phyloP scores from a whole-genome alignment of 2,888 invertebrate species.

The Drosophila longiperda region DNA sequence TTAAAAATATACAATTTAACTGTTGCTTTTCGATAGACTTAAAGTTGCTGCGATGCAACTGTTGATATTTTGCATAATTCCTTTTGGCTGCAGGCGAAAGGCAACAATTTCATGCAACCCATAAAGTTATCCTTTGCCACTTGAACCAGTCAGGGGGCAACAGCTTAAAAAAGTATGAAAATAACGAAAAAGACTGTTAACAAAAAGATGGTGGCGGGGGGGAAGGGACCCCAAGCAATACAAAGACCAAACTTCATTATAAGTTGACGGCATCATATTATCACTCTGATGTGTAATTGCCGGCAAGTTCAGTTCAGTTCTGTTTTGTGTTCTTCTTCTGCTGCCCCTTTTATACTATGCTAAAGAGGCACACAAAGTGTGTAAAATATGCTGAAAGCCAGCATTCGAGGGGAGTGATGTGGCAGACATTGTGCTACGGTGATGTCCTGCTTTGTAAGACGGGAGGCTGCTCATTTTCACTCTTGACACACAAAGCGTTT shows the following conservation, averaged over 20 bases:
- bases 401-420: not conserved
- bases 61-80: not conserved
- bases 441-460: constrained; percentile 24
- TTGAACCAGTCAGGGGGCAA: constrained; percentile 21
- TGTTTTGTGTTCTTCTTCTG: not conserved
- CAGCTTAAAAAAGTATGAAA: constrained; percentile 3
- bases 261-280: constrained; percentile 49
- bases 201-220: not conserved
- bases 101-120: constrained; percentile 22
- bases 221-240: not conserved
- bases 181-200: constrained; percentile 19
- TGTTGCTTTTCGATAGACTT: not conserved
- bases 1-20: not conserved
- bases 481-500: constrained; percentile 54
- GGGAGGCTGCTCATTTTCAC: constrained; percentile 66
- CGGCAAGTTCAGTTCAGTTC: constrained; percentile 43
- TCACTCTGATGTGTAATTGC: constrained; percentile 67
- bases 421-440: not conserved
- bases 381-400: constrained; percentile 39
- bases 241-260: constrained; percentile 51
- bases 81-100: constrained; percentile 2
- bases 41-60: not conserved
- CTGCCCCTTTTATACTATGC: constrained; percentile 18
- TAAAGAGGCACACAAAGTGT: constrained; percentile 28
- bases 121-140: constrained; percentile 38